Percentiles rank a stretch among this genome's conserved stretches.
Conservation (phyloP, 2,888 invertebrate species). For the Apotomis capreana region DNA sequence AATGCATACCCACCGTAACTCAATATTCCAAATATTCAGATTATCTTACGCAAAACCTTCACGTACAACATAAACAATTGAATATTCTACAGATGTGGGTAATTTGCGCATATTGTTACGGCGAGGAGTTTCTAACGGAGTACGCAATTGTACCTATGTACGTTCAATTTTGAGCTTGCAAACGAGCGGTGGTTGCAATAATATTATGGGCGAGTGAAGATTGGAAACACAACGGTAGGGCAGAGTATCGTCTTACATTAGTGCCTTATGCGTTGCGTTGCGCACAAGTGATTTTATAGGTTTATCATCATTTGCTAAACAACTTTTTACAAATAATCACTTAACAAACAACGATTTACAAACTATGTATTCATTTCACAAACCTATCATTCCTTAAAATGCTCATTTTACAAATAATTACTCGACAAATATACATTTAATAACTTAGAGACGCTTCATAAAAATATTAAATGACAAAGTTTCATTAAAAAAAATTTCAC, state of each 20-base stretch:
- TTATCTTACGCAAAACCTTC: slow-evolving; percentile 1
- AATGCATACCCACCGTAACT: slow-evolving; percentile 2
- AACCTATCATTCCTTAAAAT: too few species aligned
- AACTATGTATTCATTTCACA: too few species aligned
- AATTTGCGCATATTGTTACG: slow-evolving; percentile 1
- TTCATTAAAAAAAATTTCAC: too few species aligned
- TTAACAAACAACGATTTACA: too few species aligned
- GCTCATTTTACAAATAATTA: too few species aligned
- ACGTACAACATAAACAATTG: slow-evolving; percentile 15
- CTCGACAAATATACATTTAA: too few species aligned
- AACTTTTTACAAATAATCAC: too few species aligned
- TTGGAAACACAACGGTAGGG: background rate
- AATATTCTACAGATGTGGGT: slow-evolving; percentile 18
- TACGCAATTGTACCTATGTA: background rate
- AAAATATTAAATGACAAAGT: too few species aligned
- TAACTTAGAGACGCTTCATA: too few species aligned
- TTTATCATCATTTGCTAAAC: too few species aligned
- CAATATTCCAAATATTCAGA: slow-evolving; percentile 3
- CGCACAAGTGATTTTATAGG: too few species aligned
- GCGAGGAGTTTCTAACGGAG: background rate
- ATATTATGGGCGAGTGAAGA: background rate
- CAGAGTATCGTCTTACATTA: background rate
- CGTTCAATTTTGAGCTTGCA: background rate
- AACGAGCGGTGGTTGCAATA: background rate
- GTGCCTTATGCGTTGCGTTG: background rate